Percentiles rank a stretch among this genome's conserved stretches.
Conservation (phyloP, 1,140 invertebrate genomes). For the Ladona fulva region DNA sequence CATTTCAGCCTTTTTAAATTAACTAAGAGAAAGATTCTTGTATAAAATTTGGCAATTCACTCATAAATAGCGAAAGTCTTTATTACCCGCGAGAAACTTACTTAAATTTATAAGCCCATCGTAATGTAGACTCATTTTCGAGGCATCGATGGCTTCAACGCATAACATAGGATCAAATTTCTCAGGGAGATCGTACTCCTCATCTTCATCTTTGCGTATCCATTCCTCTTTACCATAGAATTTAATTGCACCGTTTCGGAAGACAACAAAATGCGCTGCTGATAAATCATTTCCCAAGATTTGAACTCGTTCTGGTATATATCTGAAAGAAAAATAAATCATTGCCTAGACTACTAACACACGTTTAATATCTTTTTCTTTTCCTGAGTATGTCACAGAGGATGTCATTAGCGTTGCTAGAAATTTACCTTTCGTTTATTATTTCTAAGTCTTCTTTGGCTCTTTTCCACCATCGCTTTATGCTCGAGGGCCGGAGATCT, state of each 20-base stretch:
- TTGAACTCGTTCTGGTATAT: conserved; percentile 38
- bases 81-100: conserved; percentile 23
- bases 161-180: conserved; percentile 42
- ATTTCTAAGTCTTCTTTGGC: conserved; percentile 32
- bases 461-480: conserved; percentile 38
- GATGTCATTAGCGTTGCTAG: not conserved
- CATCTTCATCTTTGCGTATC: conserved; percentile 36
- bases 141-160: conserved; percentile 59
- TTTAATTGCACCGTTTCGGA: conserved; percentile 55
- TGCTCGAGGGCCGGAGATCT: conserved; percentile 33
- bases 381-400: not conserved
- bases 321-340: conserved; percentile 22
- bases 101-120: conserved; percentile 61
- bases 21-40: conserved; percentile 31
- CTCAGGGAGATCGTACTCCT: conserved; percentile 43
- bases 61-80: too few species aligned
- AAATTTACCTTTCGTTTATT: conserved; percentile 30
- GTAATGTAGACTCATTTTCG: conserved; percentile 49
- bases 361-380: not conserved
- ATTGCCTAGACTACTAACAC: not conserved
- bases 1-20: conserved; percentile 48
- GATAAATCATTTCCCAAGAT: conserved; percentile 59
- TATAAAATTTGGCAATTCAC: not conserved
- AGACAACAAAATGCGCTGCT: conserved; percentile 60
- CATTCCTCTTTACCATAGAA: conserved; percentile 44